Percentiles rank a stretch among this genome's conserved stretches.
Conservation (phyloP, 2,888 invertebrate genomes). For the Caenorhabditis sp. region DNA sequence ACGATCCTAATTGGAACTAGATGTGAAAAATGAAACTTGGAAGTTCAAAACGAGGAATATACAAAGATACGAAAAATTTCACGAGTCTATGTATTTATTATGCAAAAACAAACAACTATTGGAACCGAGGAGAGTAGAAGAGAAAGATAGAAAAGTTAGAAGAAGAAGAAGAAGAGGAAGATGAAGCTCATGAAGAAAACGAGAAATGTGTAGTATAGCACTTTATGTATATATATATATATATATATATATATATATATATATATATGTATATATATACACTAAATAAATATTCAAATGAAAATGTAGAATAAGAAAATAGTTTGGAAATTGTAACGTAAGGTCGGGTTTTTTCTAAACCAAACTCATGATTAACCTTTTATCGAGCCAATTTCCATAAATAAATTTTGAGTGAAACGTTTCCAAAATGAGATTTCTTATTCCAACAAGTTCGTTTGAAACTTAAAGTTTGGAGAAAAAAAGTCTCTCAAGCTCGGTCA, state of each 20-base stretch:
- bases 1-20: neutral
- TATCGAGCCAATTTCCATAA: too few relatives aligned
- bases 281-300: neutral
- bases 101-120: constrained; percentile 44
- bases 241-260: too few relatives aligned
- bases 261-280: neutral
- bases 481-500: too few relatives aligned
- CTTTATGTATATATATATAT: neutral
- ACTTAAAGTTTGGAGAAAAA: too few relatives aligned
- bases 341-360: too few relatives aligned
- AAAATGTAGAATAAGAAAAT: neutral
- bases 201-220: constrained; percentile 10
- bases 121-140: constrained; percentile 9
- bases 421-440: too few relatives aligned
- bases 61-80: constrained; percentile 9
- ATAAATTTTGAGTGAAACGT: too few relatives aligned
- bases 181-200: neutral
- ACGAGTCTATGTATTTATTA: constrained; percentile 5
- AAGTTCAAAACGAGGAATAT: constrained; percentile 10
- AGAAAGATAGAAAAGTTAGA: constrained; percentile 2
- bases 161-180: constrained; percentile 19
- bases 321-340: neutral
- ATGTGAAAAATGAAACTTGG: too few relatives aligned
- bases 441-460: too few relatives aligned
- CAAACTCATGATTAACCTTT: too few relatives aligned